A percentile compares a stretch with the other conserved stretches of the same genome.
Evolutionary conservation across 1,140 invertebrate genomes (phyloP).

Genomic region (Diorhabda sublineata): DNA sequence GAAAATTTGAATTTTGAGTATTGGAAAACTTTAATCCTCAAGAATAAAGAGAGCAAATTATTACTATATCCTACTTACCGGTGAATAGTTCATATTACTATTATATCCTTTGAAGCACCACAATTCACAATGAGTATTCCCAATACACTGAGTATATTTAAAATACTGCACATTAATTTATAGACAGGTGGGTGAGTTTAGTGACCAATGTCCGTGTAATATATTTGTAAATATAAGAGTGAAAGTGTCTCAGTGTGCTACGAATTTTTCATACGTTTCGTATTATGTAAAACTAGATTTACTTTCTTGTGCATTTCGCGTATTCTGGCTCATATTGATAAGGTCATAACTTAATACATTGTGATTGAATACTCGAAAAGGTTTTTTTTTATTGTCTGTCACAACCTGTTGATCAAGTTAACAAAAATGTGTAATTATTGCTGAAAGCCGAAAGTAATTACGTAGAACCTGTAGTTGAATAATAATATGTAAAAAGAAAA

Average conservation of each 20-base stretch:
- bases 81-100: constrained; percentile 13
- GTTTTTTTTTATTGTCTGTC: background rate
- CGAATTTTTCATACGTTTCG: constrained; percentile 19
- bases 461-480: no score
- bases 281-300: constrained; percentile 9
- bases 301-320: constrained; percentile 4
- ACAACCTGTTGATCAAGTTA: background rate
- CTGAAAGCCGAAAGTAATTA: no score
- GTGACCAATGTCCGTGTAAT: constrained; percentile 7
- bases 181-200: constrained; percentile 7
- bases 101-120: no score
- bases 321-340: background rate
- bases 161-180: constrained; percentile 7
- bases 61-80: constrained; percentile 1
- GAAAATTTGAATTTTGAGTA: no score
- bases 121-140: background rate
- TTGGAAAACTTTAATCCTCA: no score
- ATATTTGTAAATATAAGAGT: constrained; percentile 3
- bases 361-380: background rate
- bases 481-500: no score
- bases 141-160: constrained; percentile 1
- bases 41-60: no score
- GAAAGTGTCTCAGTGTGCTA: constrained; percentile 16
- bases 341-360: background rate
- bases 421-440: background rate